phyloP scores from a whole-genome alignment of 1,140 invertebrate species.

The Drosophila sechellia region DNA sequence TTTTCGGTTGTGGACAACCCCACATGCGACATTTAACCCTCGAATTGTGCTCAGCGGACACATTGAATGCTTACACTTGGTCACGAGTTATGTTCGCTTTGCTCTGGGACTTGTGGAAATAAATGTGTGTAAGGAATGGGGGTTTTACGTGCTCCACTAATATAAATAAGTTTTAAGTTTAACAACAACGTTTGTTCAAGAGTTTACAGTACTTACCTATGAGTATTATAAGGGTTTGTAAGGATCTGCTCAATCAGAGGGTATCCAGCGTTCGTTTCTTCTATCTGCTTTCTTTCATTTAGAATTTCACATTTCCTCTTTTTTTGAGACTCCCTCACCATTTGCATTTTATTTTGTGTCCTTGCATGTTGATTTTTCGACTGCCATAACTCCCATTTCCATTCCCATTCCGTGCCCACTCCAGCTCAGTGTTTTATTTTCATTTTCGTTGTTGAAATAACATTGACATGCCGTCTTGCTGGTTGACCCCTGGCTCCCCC shows the following conservation, averaged over 20 bases:
- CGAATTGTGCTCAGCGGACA: conserved; percentile 67
- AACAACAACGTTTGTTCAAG: too few species aligned
- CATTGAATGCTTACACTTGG: conserved; percentile 57
- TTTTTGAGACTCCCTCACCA: conserved; percentile 14
- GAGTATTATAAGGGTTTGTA: neutral
- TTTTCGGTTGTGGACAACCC: conserved; percentile 6
- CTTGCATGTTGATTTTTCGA: conserved; percentile 78
- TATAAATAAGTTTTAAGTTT: neutral
- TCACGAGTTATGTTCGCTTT: conserved; percentile 4
- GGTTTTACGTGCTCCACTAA: neutral
- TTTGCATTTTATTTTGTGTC: conserved; percentile 25
- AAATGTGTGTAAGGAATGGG: neutral
- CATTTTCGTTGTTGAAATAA: conserved; percentile 75
- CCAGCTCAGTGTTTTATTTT: conserved; percentile 54
- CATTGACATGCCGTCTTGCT: conserved; percentile 79
- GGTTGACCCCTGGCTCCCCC: conserved; percentile 30
- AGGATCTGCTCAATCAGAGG: neutral
- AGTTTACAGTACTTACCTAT: neutral
- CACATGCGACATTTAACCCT: conserved; percentile 80
- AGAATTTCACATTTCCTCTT: conserved; percentile 3
- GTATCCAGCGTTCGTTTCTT: conserved; percentile 4
- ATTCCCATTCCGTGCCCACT: conserved; percentile 2
- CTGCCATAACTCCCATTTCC: conserved; percentile 58
- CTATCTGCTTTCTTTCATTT: neutral
- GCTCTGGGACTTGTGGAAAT: conserved; percentile 9